A percentile compares a stretch with the other conserved stretches of the same genome.
phyloP scores from a whole-genome alignment of 1,140 invertebrate genomes.

The Goniozus legneri region DNA sequence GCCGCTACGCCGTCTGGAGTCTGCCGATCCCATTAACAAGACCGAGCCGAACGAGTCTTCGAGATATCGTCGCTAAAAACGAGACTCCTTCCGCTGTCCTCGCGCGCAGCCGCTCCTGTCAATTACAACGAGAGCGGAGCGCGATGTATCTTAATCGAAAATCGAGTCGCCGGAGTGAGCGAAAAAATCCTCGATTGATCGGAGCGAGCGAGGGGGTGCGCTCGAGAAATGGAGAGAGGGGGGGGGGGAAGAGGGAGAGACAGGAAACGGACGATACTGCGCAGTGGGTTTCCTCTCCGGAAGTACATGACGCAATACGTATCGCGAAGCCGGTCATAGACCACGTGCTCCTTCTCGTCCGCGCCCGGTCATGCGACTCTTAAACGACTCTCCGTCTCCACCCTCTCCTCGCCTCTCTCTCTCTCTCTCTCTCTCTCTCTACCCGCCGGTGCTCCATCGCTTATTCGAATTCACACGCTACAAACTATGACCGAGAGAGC shows the following conservation, averaged over 20 bases:
- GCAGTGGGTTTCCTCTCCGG: constrained; percentile 17
- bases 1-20: too few species aligned
- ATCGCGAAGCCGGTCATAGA: constrained; percentile 6
- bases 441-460: not conserved
- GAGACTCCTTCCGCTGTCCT: too few species aligned
- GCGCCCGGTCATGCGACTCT: not conserved
- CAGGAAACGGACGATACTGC: constrained; percentile 14
- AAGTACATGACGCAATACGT: constrained; percentile 22
- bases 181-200: too few species aligned
- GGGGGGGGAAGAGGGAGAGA: not conserved
- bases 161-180: too few species aligned
- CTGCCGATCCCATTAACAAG: too few species aligned
- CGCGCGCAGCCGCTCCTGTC: too few species aligned
- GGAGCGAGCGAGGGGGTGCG: not conserved
- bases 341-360: not conserved
- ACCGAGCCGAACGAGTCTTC: too few species aligned
- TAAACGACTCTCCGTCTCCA: not conserved
- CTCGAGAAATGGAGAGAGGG: not conserved
- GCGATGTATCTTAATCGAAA: too few species aligned
- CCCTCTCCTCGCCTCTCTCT: not conserved
- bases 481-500: too few species aligned
- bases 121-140: too few species aligned
- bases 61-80: too few species aligned
- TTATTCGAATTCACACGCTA: too few species aligned
- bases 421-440: not conserved